Conservation (phyloP, 2,113 vertebrate species). For the Hypomesus transpacificus region DNA sequence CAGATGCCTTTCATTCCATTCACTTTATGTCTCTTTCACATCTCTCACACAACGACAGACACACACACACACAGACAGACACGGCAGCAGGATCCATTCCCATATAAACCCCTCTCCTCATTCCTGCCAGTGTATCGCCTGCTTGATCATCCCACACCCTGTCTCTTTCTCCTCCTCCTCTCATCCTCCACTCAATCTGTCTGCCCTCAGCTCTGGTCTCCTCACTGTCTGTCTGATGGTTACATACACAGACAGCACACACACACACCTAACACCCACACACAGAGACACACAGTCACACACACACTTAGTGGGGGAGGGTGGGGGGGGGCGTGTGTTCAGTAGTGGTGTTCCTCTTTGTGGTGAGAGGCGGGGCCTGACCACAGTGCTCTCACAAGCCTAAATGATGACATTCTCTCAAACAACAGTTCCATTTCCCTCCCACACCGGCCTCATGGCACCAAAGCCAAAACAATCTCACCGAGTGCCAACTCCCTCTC, state of each 20-base stretch:
- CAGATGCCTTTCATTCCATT: slow-evolving; percentile 62
- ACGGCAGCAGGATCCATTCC: slow-evolving; percentile 5
- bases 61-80: neutral
- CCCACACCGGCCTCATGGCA: slow-evolving; percentile 48
- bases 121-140: slow-evolving; percentile 22
- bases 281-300: slow-evolving; percentile 14
- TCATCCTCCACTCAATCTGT: slow-evolving; percentile 6
- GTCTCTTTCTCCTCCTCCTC: slow-evolving; percentile 1
- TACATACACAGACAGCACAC: neutral
- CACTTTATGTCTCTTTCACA: slow-evolving; percentile 42
- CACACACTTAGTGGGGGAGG: neutral
- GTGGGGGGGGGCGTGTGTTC: neutral
- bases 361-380: slow-evolving; percentile 26
- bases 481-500: slow-evolving; percentile 50
- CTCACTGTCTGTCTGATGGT: neutral
- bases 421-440: slow-evolving; percentile 46
- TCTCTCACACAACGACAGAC: slow-evolving; percentile 16
- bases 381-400: slow-evolving; percentile 32
- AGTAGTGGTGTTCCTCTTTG: slow-evolving; percentile 1
- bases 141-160: slow-evolving; percentile 13
- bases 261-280: slow-evolving; percentile 5
- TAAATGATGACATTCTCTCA: slow-evolving; percentile 57
- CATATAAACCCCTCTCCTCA: slow-evolving; percentile 9
- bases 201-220: neutral
- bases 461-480: slow-evolving; percentile 51